Base-by-base conservation (phyloP, 1,140 invertebrate genomes). In the Halyomorpha halys region DNA sequence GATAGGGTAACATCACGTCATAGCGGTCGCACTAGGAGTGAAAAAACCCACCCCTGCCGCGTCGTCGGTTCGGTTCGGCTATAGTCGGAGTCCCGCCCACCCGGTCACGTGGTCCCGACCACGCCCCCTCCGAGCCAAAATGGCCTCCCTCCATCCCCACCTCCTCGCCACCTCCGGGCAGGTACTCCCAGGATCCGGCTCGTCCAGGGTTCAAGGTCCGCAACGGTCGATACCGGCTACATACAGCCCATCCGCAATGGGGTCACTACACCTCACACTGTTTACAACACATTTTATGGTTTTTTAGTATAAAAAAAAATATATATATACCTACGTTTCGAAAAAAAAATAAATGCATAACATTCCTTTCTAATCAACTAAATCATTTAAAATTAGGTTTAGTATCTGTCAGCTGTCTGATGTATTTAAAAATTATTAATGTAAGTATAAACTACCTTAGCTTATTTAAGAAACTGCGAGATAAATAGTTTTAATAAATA, bases 1-100 rank as follows among this genome's bases (percentile, higher is more conserved):
- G 88, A 77, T 91, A 91, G 67, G 89, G 89, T 80, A 92, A 82
- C 89, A 91, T 91, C 47, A 63, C 60, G 30, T 15, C 23, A 62
- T 65, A 23, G 51, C 21, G 15, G 21, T 51, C 23, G 18, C 44
- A n/a, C 19, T 16, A 16, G n/a, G 53, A 54, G 34, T 54, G 49
- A 44, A 34, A 21, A 34, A 44, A 54, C 49, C n/a, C 47, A 63
- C 62, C 47, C 47, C 61, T 44, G 47, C 62, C 25, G 49, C 19
- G 19, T 11, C 27, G 30, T 54, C 47, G 34, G 45, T 14, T 53
- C 14, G 21, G 3, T 39, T 34, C 62, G 47, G 62, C 62, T 27
- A 21, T 23, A 34, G 9, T 56, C 30, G 51, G 44, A 30, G 30
- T 30, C 59, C 25, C 59, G 34, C 59, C 39, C 59, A 3, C 19